Evolutionary conservation across 2,888 invertebrate genomes (phyloP), one percentile per base, ranked within the genome.

Genomic region (Tiliacea aurago): DNA sequence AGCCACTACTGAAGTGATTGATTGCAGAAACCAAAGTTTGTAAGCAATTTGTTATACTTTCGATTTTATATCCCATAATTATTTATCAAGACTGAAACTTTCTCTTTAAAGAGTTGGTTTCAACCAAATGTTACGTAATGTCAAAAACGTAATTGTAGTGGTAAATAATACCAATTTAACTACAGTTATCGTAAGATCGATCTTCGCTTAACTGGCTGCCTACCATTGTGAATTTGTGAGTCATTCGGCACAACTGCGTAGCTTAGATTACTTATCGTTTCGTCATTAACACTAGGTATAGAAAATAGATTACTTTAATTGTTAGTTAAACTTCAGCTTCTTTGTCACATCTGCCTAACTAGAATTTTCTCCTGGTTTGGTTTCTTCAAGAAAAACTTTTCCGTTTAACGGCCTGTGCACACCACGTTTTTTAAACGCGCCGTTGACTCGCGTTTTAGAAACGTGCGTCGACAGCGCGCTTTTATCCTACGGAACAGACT

Each of bases 11-110:
- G 83, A 87, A 86, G 82, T 92, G 93, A 94, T 92, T 90, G 87
- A 93, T 92, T 86, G 85, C 86, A 86, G 84, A 85, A 88, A 87
- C 81, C 83, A 85, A 90, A 88, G 77, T 87, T 88, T 86, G 85
- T 90, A 90, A 89, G 85, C 89, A 90, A 92, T 94, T 93, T 90
- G 92, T 92, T 90, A 90, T 92, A 92, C 93, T 93, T 92, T 93
- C 92, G 85, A 89, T 93, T 92, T 91, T 91, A 91, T 90, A 89
- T 89, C 87, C 88, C 90, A 91, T 91, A 91, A 92, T 93, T 90
- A 90, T 90, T 92, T 88, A 91, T 89, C 86, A 85, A 86, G 87
- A 85, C 90, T 86, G 84, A 86, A 87, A 91, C 94, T 95, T 95
- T 95, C 94, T 90, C 93, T 92, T 89, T 91, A 81, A 78, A 88